These are phyloP conservation scores for Porites lutea DNA, from an alignment of 64 coral and sea anemone species.

Conservation along the genomic window DNA sequence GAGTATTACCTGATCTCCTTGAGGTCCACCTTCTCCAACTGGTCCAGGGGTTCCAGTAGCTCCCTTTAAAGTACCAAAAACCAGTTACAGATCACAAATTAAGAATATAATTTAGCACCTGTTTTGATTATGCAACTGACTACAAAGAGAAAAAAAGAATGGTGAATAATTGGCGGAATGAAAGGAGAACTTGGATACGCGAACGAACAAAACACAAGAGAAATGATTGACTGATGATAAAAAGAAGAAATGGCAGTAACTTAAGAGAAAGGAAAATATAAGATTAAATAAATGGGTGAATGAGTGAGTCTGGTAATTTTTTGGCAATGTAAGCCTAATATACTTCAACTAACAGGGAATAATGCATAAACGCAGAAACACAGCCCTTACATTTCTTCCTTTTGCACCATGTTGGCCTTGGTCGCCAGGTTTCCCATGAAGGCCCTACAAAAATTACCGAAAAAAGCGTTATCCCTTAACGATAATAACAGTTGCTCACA, in stretches of 20 bases:
- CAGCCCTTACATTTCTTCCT: slow-evolving; percentile 39
- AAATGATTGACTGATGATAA: not conserved
- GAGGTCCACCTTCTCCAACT: slow-evolving; percentile 29
- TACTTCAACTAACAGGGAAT: no score
- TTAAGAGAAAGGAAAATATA: not conserved
- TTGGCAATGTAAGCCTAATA: no score
- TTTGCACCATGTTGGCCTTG: slow-evolving; percentile 48
- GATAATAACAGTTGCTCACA: not conserved
- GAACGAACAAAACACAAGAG: not conserved
- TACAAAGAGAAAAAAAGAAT: not conserved
- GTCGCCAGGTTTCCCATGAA: slow-evolving; percentile 52
- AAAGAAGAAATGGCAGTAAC: not conserved
- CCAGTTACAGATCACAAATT: not conserved
- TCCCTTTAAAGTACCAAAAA: slow-evolving; percentile 11
- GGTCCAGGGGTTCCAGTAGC: slow-evolving; percentile 23
- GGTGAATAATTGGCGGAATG: not conserved
- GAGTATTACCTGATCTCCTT: slow-evolving; percentile 23
- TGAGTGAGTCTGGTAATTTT: no score
- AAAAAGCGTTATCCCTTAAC: not conserved
- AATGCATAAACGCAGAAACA: not conserved
- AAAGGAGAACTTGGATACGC: not conserved
- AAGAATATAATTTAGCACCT: no score
- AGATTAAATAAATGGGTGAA: no score
- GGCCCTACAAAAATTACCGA: slow-evolving; percentile 33
- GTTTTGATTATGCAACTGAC: not conserved